Evolutionary conservation across 2,797 vertebrate species (phyloP), one percentile per base, ranked within the genome.

Genomic region (Clarias laeviceps): DNA sequence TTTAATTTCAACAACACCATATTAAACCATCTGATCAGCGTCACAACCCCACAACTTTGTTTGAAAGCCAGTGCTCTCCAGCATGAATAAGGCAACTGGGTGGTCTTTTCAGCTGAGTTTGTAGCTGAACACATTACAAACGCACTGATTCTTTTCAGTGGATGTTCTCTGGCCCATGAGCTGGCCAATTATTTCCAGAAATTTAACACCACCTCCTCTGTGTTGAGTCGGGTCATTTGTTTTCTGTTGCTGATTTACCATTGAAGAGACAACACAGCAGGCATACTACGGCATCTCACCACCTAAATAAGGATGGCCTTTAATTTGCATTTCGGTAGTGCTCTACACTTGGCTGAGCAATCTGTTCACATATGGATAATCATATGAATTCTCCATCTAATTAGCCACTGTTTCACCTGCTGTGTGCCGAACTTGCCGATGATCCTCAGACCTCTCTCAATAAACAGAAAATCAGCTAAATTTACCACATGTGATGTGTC

Each of bases 151-250:
- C 86, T 45, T 66, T 57, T 85, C 82, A 86, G 72, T 80, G 78
- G 70, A 50, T 69, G 64, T n/a, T 80, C 57, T 37, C 56, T 82
- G 66, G 61, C 69, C 61, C 62, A 66, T 86, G 72, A 76, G 61
- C 82, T 73, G 80, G 77, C 82, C 86, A 90, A 88, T 90, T 89
- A 85, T 74, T 87, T 86, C 82, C 77, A 78, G 83, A 85, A 83
- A 86, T 77, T 87, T 82, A 68, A 82, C 68, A 69, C 57, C 57
- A 64, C 40, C 83, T 86, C 64, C 74, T 84, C 73, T 80, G 82
- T 45, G 77, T 82, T 84, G 66, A 84, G 72, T 65, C 62, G 37
- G 74, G 69, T 88, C 85, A 80, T 85, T 83, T 87, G 64, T 85
- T 85, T 83, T 87, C 80, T 86, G 76, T 72, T 64, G 79, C 59